Evolutionary conservation across 30 jellyfish, hydroid and myxozoan species (phyloP), one percentile per base, ranked within the genome.

Genomic region (Morbakka virulenta): DNA sequence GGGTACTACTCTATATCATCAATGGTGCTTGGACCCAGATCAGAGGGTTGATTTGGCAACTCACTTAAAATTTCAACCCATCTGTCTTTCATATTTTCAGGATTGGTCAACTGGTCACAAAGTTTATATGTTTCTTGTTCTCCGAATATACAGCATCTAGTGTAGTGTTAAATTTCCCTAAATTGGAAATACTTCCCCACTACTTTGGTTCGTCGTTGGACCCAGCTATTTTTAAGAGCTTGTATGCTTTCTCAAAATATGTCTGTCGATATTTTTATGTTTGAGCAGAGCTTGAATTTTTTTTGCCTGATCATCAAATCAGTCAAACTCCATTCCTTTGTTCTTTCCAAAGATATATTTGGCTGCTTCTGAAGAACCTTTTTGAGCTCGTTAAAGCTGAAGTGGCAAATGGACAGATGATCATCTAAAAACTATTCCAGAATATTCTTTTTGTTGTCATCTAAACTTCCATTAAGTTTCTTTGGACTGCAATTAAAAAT

Each of bases 41-140:
- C 83, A 34, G 87, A 6, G 11, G 83, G 87, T 76, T 76, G 87
- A 33, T 76, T 76, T 14, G 63, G 50, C 12, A 76, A 51, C 11
- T 78, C 86, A 50, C 72, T 48, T 28, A 78, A 78, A 67, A 63
- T 82, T 25, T 78, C 85, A 24, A 41, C 74, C 89, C 85, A 79
- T 62, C 91, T 79, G 6, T 79, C 81, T 31, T 66, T 79, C n/a
- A 79, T 79, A 47, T 48, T 32, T n/a, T 34, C 64, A 29, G 91
- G 36, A 30, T 76, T 14, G 17, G 84, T 64, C 65, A 67, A 85
- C 48, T 47, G 85, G 33, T 48, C 77, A 35, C 86, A 84, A 50
- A 47, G 69, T 65, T 79, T 79, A 20, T 71, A 35, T 34, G 74
- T 29, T n/a, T 63, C 57, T 23, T 83, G 85, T 30, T 78, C 74